Conservation (phyloP, 2,797 vertebrate genomes). For the Sylvia borin region DNA sequence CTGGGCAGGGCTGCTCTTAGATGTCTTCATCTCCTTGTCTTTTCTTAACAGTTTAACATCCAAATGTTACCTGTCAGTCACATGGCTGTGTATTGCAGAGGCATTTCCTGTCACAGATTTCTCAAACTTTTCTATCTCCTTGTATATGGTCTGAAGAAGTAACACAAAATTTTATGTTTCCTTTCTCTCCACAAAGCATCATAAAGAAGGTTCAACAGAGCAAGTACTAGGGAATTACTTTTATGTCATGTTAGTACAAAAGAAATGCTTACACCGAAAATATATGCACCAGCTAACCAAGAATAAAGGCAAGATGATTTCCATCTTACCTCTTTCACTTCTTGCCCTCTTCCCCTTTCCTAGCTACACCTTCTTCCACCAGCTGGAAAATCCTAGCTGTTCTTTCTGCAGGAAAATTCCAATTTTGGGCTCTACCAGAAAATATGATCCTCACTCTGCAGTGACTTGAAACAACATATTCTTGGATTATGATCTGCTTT, state of each 20-base stretch:
- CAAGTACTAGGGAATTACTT: not conserved
- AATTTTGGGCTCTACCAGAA: not conserved
- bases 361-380: not conserved
- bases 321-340: not conserved
- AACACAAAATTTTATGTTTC: not conserved
- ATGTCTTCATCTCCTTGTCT: not conserved
- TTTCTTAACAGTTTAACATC: not conserved
- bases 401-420: not conserved
- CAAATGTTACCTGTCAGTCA: constrained; percentile 68
- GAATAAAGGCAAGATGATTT: not conserved
- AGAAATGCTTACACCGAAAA: not conserved
- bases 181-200: not conserved
- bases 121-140: constrained; percentile 88
- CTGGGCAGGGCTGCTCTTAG: not conserved
- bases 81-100: not conserved
- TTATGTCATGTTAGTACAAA: not conserved
- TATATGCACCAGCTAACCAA: not conserved
- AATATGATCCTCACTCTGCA: not conserved
- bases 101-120: constrained; percentile 74
- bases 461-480: not conserved
- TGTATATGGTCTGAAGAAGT: constrained; percentile 79
- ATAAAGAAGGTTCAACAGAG: not conserved
- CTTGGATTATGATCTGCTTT: not conserved
- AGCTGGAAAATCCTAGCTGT: not conserved
- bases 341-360: not conserved